Conservation (phyloP, 2,113 vertebrate species). For the Macroglossus sobrinus region DNA sequence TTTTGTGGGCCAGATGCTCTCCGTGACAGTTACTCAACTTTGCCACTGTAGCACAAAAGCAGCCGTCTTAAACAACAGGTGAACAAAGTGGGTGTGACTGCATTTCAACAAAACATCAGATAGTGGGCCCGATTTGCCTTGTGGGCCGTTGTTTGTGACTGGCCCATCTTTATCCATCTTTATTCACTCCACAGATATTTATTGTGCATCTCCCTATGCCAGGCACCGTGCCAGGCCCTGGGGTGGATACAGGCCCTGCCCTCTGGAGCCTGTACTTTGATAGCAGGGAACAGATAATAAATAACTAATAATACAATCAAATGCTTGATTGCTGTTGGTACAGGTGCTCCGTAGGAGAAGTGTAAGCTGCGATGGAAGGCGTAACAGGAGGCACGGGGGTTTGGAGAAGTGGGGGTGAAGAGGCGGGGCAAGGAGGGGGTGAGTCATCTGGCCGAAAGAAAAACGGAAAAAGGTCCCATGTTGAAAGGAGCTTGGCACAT, state of each 20-base stretch:
- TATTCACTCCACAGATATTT: not conserved
- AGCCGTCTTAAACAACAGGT: not conserved
- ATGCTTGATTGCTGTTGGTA: not conserved
- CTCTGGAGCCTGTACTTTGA: not conserved
- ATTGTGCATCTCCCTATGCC: not conserved
- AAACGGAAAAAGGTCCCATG: accelerated
- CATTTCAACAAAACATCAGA: not conserved
- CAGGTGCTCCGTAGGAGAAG: not conserved
- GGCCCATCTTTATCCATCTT: not conserved
- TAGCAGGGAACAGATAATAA: not conserved
- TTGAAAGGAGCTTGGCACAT: not conserved
- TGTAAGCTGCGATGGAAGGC: not conserved
- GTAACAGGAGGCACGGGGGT: not conserved
- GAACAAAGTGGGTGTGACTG: not conserved
- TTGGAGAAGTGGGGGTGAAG: not conserved
- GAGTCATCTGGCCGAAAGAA: accelerated
- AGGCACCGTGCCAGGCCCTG: too few species aligned
- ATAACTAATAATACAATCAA: not conserved
- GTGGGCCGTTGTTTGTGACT: accelerated
- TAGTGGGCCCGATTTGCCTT: not conserved
- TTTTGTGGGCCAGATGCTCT: not conserved
- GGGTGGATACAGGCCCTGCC: not conserved
- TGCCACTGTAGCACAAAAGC: not conserved
- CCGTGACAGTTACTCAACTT: too few species aligned
- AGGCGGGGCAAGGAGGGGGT: not conserved